Evolutionary conservation across 2,113 vertebrate species (phyloP), one percentile per base, ranked within the genome.

Genomic region (Nymphicus hollandicus): DNA sequence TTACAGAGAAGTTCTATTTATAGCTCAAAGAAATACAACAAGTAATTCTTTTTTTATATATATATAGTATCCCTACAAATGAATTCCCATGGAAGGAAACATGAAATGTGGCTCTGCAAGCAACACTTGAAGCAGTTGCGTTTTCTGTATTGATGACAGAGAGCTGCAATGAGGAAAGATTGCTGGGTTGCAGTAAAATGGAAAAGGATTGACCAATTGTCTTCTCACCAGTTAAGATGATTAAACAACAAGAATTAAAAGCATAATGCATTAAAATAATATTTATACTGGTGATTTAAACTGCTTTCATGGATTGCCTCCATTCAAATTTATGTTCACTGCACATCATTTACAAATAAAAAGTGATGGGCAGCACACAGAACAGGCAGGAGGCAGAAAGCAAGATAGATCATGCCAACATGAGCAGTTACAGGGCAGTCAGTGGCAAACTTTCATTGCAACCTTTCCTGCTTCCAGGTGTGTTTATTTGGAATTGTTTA

Each of bases 211-310:
- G 65, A 87, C 76, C 64, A 74, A 35, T 76, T 88, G 35, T 81
- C 63, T 91, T 72, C 46, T 89, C 33, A 11, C 37, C 31, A 65
- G 39, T 93, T 87, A 47, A 74, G 41, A 44, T 81, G 83, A 95
- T 94, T 82, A 91, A 93, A 81, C 53, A 72, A 41, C 4, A 23
- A 58, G 7, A 84, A 92, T 92, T 56, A 89, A 91, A 81, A 85
- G 33, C 49, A 27, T 88, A 86, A 88, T 56, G 20, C 33, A 37
- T 46, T 80, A 41, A 61, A 86, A 70, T 82, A 73, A 63, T 86
- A 85, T 43, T 92, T 76, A 41, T 74, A 33, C 8, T 66, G 28
- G 44, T 86, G 63, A 55, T 44, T 64, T 70, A 77, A 87, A 43
- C 28, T 43, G 39, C 46, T 80, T 77, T 89, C 27, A 24, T 68